Conservation (phyloP, 2,888 invertebrate genomes). For the Parnassius apollo region DNA sequence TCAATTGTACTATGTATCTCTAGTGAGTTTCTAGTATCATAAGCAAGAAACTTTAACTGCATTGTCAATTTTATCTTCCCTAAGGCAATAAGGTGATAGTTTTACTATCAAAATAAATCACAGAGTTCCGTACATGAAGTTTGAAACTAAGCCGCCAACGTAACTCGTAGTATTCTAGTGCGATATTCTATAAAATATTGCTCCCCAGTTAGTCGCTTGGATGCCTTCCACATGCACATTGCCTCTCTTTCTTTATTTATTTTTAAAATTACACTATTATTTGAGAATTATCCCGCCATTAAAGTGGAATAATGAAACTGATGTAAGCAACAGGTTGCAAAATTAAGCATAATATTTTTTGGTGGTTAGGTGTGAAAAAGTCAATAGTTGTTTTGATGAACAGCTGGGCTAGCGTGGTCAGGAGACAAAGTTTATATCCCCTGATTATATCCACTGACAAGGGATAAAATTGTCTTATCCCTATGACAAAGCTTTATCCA, state of each 20-base stretch:
- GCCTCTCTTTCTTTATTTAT: background rate
- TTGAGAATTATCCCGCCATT: too few species aligned
- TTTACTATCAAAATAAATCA: conserved; percentile 14
- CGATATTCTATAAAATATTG: conserved; percentile 22
- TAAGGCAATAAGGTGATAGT: background rate
- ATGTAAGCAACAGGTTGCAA: too few species aligned
- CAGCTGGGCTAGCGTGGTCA: too few species aligned
- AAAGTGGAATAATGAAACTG: too few species aligned
- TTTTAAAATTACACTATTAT: too few species aligned
- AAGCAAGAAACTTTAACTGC: conserved; percentile 4
- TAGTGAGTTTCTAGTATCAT: background rate
- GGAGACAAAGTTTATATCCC: too few species aligned
- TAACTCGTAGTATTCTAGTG: conserved; percentile 6
- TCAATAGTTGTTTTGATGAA: too few species aligned
- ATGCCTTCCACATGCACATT: conserved; percentile 6
- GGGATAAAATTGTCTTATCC: too few species aligned
- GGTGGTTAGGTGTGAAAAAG: too few species aligned
- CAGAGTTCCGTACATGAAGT: conserved; percentile 16
- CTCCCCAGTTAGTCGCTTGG: conserved; percentile 18
- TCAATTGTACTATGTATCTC: background rate
- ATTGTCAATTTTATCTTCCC: background rate
- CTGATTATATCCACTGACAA: too few species aligned
- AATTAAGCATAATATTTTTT: too few species aligned
- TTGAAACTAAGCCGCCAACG: conserved; percentile 20
- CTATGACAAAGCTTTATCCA: too few species aligned